Conservation (phyloP, 2,888 invertebrate species). For the Hypercompe scribonia region DNA sequence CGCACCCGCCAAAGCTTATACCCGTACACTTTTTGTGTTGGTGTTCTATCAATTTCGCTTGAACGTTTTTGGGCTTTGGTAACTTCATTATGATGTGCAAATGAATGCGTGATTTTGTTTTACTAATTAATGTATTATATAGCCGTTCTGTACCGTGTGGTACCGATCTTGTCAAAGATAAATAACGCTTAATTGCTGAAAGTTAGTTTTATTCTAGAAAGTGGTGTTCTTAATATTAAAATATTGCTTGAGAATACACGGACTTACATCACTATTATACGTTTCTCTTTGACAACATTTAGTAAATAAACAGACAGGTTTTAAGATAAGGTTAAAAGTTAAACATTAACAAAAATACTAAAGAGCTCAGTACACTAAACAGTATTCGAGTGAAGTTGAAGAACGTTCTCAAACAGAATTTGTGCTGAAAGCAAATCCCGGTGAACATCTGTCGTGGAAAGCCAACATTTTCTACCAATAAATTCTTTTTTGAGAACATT, state of each 20-base stretch:
- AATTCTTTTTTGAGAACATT: constrained; percentile 78
- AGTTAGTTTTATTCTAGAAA: background rate
- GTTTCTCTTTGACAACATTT: constrained; percentile 18
- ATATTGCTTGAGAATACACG: constrained; percentile 79
- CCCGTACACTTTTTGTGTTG: constrained; percentile 72
- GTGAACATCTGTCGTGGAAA: constrained; percentile 74
- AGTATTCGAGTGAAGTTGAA: constrained; percentile 63
- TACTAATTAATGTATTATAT: constrained; percentile 15
- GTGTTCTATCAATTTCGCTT: constrained; percentile 68
- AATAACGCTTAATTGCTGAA: background rate
- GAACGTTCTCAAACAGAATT: constrained; percentile 71
- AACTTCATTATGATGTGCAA: constrained; percentile 49
- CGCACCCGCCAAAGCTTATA: constrained; percentile 67
- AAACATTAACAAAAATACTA: constrained; percentile 58
- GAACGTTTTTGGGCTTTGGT: constrained; percentile 50
- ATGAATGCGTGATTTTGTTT: constrained; percentile 40
- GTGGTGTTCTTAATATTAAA: constrained; percentile 8
- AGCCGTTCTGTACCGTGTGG: background rate
- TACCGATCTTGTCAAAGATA: background rate
- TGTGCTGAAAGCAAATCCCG: constrained; percentile 68
- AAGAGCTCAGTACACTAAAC: constrained; percentile 58
- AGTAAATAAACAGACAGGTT: constrained; percentile 24
- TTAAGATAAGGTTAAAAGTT: constrained; percentile 61
- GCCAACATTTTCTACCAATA: constrained; percentile 74
- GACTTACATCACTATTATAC: constrained; percentile 14